phyloP scores from a whole-genome alignment of 2,113 vertebrate species.

The Himantopus leucocephalus region DNA sequence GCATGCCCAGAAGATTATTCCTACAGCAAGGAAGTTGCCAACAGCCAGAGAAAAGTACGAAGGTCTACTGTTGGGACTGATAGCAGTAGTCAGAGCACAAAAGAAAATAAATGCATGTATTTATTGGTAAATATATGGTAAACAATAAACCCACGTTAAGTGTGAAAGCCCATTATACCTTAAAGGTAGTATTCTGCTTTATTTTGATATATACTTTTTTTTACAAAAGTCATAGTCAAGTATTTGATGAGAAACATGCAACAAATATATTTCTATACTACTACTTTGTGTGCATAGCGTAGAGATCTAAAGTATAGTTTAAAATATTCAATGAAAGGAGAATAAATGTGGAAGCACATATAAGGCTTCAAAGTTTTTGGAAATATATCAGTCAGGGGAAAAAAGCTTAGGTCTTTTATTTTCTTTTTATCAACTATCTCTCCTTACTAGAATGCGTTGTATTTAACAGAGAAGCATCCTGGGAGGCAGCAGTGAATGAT shows the following conservation, averaged over 20 bases:
- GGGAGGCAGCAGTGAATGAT: not conserved
- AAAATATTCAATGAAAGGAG: not conserved
- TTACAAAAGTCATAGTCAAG: not conserved
- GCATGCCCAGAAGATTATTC: not conserved
- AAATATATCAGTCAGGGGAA: accelerated
- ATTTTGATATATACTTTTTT: not conserved
- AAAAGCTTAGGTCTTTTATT: not conserved
- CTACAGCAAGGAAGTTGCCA: not conserved
- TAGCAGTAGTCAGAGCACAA: not conserved
- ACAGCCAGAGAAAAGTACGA: not conserved
- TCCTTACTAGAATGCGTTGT: not conserved
- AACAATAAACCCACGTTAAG: not conserved
- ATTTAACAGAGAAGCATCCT: not conserved
- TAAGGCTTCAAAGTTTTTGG: not conserved
- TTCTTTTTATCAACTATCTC: not conserved
- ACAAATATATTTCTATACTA: not conserved
- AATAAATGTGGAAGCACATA: not conserved
- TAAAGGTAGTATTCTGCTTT: not conserved
- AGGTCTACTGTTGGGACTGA: not conserved
- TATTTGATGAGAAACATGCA: not conserved
- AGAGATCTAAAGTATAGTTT: not conserved
- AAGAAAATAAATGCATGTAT: not conserved
- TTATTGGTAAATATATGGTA: not conserved
- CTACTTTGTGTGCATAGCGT: not conserved
- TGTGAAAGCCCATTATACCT: not conserved